phyloP scores from a whole-genome alignment of 2,113 vertebrate genomes.

The Synchiropus splendidus region DNA sequence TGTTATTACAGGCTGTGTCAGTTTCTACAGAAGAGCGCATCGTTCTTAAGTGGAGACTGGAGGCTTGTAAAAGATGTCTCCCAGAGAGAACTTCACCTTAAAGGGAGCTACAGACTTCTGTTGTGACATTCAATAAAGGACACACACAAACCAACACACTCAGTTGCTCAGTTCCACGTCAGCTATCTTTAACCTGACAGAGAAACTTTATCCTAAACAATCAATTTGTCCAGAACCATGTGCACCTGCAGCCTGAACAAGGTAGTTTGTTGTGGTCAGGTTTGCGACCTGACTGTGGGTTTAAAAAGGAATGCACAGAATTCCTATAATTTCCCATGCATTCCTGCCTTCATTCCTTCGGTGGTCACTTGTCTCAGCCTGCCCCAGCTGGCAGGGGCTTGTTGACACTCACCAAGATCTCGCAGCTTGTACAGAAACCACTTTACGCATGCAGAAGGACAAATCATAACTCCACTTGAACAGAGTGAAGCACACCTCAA shows the following conservation, averaged over 20 bases:
- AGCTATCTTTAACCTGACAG: constrained; percentile 1
- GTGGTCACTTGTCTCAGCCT: constrained; percentile 60
- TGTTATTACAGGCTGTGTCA: no score
- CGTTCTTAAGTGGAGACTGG: no score
- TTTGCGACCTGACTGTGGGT: constrained; percentile 26
- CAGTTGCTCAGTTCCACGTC: background rate
- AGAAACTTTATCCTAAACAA: no score
- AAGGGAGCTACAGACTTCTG: constrained; percentile 4
- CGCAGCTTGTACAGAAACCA: constrained; percentile 50
- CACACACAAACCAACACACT: constrained; percentile 3
- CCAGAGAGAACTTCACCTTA: constrained; percentile 27
- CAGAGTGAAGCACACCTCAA: no score
- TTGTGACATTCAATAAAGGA: background rate
- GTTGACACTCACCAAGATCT: constrained; percentile 43
- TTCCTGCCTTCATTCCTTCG: constrained; percentile 37
- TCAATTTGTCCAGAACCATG: no score
- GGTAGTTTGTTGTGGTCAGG: no score
- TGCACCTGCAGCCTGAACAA: background rate
- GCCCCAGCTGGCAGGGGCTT: constrained; percentile 36
- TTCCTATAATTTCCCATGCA: constrained; percentile 51
- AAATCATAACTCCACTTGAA: constrained; percentile 42
- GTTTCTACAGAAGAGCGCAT: no score
- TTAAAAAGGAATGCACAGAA: constrained; percentile 47
- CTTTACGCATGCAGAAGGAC: constrained; percentile 31
- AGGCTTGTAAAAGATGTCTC: no score